These are phyloP conservation scores for Macrotis lagotis DNA, from an alignment of 2,113 vertebrate genomes.

Conservation along the genomic window DNA sequence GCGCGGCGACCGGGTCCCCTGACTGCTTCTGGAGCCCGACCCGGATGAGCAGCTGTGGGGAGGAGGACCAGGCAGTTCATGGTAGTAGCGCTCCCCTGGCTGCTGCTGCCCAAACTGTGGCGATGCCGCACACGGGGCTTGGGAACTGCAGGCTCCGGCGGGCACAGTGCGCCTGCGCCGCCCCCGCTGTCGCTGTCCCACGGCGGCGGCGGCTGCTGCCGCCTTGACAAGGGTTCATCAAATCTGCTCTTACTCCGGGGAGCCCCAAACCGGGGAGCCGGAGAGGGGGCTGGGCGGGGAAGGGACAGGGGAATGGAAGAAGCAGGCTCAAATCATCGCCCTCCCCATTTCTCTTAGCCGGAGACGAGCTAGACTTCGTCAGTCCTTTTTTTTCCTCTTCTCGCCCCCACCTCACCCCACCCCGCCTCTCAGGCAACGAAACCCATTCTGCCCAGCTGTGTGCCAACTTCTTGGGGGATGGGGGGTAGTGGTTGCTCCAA, in stretches of 20 bases:
- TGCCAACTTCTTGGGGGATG: conserved; percentile 55
- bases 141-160: conserved; percentile 79
- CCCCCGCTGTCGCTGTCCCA: conserved; percentile 81
- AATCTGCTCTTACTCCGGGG: conserved; percentile 41
- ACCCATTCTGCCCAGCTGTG: background rate
- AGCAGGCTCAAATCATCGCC: background rate
- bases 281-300: background rate
- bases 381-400: background rate
- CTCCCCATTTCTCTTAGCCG: background rate
- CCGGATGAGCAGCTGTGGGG: conserved; percentile 86
- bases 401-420: background rate
- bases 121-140: conserved; percentile 79
- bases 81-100: conserved; percentile 87
- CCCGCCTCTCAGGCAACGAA: conserved; percentile 12
- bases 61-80: conserved; percentile 87
- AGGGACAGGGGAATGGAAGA: background rate
- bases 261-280: background rate
- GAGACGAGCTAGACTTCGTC: background rate
- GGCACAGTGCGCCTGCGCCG: conserved; percentile 81
- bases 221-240: conserved; percentile 60
- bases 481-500: conserved; percentile 29
- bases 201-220: conserved; percentile 62
- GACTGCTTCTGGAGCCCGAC: conserved; percentile 81
- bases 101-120: conserved; percentile 81
- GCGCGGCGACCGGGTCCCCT: conserved; percentile 73